Conservation (phyloP, 2,113 vertebrate genomes). For the Oxyura jamaicensis region DNA sequence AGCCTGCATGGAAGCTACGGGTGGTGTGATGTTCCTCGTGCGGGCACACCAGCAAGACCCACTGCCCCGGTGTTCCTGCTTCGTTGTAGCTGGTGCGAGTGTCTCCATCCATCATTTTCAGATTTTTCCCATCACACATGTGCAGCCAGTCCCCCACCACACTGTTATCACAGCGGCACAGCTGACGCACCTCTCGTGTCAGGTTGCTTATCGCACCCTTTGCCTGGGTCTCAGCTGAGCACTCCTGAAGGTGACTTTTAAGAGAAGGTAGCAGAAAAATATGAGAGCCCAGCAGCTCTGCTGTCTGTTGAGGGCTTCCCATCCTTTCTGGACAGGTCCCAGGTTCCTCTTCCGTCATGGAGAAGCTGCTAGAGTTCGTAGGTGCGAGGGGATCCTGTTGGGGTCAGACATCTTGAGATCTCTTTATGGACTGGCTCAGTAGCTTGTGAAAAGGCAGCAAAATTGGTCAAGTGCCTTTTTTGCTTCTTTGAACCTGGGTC, state of each 20-base stretch:
- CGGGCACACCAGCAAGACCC: no score
- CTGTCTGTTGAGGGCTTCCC: not conserved
- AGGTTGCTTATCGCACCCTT: slow-evolving; percentile 2
- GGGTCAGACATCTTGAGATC: not conserved
- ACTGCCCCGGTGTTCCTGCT: not conserved
- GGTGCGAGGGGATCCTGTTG: not conserved
- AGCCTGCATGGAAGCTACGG: not conserved
- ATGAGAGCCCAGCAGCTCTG: accelerated
- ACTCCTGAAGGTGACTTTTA: slow-evolving; percentile 55
- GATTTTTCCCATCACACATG: no score
- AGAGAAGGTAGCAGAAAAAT: not conserved
- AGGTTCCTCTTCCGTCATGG: not conserved
- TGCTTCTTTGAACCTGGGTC: not conserved
- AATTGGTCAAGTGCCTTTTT: not conserved
- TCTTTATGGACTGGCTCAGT: not conserved
- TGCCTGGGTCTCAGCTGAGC: not conserved
- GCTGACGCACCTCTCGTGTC: not conserved
- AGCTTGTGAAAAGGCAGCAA: not conserved
- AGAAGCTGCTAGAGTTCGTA: not conserved
- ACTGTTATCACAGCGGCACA: not conserved
- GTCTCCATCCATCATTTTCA: not conserved
- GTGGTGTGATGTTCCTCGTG: not conserved
- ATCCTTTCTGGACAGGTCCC: not conserved
- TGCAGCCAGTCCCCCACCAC: accelerated
- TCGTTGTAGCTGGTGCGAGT: not conserved